Evolutionary conservation across 2,113 vertebrate species (phyloP).

Genomic region (Pteruthius melanotis): DNA sequence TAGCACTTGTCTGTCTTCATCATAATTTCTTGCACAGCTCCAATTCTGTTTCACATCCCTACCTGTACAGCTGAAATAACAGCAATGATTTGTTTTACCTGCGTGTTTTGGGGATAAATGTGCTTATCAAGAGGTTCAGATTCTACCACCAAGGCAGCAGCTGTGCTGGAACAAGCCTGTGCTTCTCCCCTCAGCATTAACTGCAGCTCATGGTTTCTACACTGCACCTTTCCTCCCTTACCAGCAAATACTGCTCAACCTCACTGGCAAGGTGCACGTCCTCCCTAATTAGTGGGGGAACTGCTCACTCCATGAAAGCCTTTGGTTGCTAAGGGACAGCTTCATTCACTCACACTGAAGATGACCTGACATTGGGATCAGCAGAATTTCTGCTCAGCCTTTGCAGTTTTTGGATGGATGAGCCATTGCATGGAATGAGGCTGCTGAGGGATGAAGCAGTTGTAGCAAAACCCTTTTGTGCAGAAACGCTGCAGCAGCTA

Average conservation of each 20-base stretch:
- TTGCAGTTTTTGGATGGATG: not conserved
- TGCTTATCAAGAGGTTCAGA: not conserved
- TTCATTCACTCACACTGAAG: not conserved
- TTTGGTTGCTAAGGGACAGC: not conserved
- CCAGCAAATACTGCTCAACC: not conserved
- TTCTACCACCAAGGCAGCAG: not conserved
- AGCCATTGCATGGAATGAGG: not conserved
- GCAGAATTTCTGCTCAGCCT: not conserved
- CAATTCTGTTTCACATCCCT: not conserved
- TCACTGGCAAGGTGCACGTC: not conserved
- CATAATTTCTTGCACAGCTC: not conserved
- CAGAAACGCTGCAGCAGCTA: not conserved
- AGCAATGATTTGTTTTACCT: not conserved
- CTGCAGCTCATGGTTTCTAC: not conserved
- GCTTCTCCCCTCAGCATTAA: not conserved
- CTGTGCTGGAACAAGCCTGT: not conserved
- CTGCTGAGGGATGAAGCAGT: not conserved
- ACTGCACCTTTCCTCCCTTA: not conserved
- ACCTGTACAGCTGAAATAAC: not conserved
- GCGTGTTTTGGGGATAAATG: not conserved
- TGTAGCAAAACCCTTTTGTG: not conserved
- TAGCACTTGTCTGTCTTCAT: not conserved
- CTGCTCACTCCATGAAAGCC: not conserved
- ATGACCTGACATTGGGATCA: not conserved
- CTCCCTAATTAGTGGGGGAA: not conserved